phyloP scores from a whole-genome alignment of 2,797 vertebrate genomes.

The Characodon lateralis region DNA sequence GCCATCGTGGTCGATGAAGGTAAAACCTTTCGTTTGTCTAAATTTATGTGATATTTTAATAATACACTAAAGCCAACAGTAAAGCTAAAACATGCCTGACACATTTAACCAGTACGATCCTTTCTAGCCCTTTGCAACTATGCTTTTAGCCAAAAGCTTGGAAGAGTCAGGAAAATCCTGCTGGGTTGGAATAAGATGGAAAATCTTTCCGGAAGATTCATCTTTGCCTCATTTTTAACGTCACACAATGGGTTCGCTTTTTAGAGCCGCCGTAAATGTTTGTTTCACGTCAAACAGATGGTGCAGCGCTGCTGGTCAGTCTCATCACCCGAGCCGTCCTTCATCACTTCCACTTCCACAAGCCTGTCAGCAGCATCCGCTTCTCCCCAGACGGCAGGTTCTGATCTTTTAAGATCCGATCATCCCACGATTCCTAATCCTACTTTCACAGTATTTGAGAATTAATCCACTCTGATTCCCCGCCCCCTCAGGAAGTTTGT shows the following conservation, averaged over 20 bases:
- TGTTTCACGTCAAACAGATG: conserved; percentile 80
- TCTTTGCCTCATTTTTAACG: too few relatives aligned
- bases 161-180: background rate
- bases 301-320: conserved; percentile 88
- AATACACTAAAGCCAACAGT: background rate
- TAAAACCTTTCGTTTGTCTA: conserved; percentile 43
- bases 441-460: background rate
- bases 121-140: background rate
- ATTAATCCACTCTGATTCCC: background rate
- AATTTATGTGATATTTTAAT: background rate
- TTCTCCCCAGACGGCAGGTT: conserved; percentile 96
- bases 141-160: background rate
- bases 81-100: too few relatives aligned
- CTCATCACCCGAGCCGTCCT: conserved; percentile 87
- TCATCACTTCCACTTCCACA: conserved; percentile 93
- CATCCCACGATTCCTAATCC: background rate
- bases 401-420: too few relatives aligned
- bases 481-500: conserved; percentile 87
- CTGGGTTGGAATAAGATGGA: background rate
- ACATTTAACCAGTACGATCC: too few relatives aligned
- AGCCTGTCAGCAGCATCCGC: conserved; percentile 87
- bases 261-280: background rate
- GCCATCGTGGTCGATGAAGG: conserved; percentile 95
- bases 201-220: too few relatives aligned
- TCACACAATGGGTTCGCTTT: background rate